Base-by-base conservation (phyloP, 2,888 invertebrate species). In the Julus scandinavius region DNA sequence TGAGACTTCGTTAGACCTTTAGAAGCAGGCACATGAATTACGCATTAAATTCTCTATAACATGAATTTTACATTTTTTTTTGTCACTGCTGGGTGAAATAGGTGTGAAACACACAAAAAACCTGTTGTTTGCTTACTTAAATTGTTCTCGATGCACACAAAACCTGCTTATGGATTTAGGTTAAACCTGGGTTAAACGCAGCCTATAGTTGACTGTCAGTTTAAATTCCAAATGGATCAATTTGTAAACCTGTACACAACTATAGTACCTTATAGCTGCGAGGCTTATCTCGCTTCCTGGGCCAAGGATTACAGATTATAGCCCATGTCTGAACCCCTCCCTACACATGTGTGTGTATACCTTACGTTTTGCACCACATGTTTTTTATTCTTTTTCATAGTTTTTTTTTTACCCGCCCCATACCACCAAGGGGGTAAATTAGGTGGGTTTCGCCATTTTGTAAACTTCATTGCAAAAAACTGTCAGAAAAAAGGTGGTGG, bases 401-500 rank as follows among this genome's bases (percentile, higher is more conserved):
- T 38, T 45, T 20, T 85, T 49, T 83, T 54, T 80, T 38, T 38
- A 29, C 29, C 45, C 85, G 45, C 50, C 45, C 41, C 20, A 50
- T 85, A 85, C 85, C 50, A 85, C 85, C 50, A 85, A 85, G 85
- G 85, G 85, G 85, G 85, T 85, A 85, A 85, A 85, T 85, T 85
- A 50, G 85, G 49, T 85, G 50, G 85, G 85, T 85, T 85, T 85
- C 50, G 49, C 50, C 50, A 50, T 85, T 85, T 85, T 45, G 63
- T 38, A 80, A 40, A 80, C 80, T 80, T 38, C 38, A 80, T 80
- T 80, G 38, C 80, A 80, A 80, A 80, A 80, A 80, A 40, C 38
- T 80, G 3, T 38, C 2, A 7, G 29, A 80, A 72, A 72, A 80
- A 80, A 38, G 29, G 11, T 80, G 80, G 80, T 80, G 80, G 80